Evolutionary conservation across 2,888 invertebrate genomes (phyloP).

Genomic region (Amorpha juglandis): DNA sequence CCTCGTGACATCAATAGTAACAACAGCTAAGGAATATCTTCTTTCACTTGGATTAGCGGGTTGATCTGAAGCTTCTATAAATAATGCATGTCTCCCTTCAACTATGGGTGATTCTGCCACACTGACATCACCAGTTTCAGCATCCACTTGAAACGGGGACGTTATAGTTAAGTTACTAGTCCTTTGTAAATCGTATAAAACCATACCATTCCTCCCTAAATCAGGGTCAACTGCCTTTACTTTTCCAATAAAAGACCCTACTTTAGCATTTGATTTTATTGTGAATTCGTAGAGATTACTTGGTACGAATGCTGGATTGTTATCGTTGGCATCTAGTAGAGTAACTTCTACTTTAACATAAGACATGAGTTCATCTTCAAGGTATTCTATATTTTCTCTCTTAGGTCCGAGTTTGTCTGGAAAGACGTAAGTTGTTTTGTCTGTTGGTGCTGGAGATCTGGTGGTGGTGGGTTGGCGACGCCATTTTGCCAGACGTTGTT

Average conservation of each 20-base stretch:
- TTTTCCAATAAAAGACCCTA: slow-evolving; percentile 90
- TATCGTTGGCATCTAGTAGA: slow-evolving; percentile 95
- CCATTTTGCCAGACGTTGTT: slow-evolving; percentile 72
- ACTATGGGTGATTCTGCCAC: slow-evolving; percentile 87
- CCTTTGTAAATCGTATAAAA: slow-evolving; percentile 89
- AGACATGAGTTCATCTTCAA: slow-evolving; percentile 77
- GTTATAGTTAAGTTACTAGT: slow-evolving; percentile 86
- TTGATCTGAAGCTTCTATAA: slow-evolving; percentile 93
- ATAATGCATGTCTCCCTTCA: slow-evolving; percentile 90
- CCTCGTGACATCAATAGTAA: slow-evolving; percentile 89
- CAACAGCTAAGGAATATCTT: slow-evolving; percentile 92
- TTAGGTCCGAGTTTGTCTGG: slow-evolving; percentile 74
- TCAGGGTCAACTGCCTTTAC: slow-evolving; percentile 93
- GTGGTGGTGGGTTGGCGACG: slow-evolving; percentile 59
- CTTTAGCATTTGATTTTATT: slow-evolving; percentile 87
- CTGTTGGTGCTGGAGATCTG: slow-evolving; percentile 52
- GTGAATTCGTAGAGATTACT: slow-evolving; percentile 92
- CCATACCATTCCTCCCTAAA: slow-evolving; percentile 88
- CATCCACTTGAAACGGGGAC: slow-evolving; percentile 89
- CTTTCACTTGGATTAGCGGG: slow-evolving; percentile 93
- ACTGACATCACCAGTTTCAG: slow-evolving; percentile 87
- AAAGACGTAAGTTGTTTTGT: slow-evolving; percentile 77
- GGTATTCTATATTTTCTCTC: slow-evolving; percentile 72
- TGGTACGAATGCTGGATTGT: slow-evolving; percentile 93
- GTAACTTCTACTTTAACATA: slow-evolving; percentile 91